Percentiles rank a stretch among this genome's conserved stretches.
Conservation (phyloP, 23 tunicate species). For the Halocynthia roretzi region DNA sequence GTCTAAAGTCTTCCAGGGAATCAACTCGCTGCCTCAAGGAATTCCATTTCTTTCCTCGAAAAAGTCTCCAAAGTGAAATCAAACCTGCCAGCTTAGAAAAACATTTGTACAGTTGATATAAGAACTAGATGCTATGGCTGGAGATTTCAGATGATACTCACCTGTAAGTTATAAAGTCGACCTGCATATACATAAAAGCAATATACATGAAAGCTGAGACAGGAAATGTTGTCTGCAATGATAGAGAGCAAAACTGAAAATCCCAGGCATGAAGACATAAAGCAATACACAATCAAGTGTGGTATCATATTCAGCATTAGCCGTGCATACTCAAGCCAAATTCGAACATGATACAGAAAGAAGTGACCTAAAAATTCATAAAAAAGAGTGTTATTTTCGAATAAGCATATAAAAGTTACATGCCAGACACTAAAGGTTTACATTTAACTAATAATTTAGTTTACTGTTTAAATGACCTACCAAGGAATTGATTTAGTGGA, state of each 20-base stretch:
- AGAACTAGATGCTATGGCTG: neutral
- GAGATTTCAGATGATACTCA: conserved; percentile 1
- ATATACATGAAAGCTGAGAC: conserved; percentile 65
- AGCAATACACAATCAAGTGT: neutral
- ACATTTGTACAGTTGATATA: neutral
- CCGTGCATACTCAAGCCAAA: conserved; percentile 76
- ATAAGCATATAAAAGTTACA: no score
- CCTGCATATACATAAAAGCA: conserved; percentile 92
- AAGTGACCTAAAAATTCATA: conserved; percentile 25
- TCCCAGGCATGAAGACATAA: conserved; percentile 51
- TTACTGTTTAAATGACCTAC: conserved; percentile 9
- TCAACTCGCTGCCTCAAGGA: conserved; percentile 77
- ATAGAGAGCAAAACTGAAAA: conserved; percentile 50
- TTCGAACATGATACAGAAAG: conserved; percentile 76
- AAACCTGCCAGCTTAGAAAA: conserved; percentile 50
- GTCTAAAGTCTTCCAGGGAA: conserved; percentile 40
- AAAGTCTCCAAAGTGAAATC: conserved; percentile 77
- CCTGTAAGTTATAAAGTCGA: conserved; percentile 76
- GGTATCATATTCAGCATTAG: conserved; percentile 31
- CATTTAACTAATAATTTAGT: no score
- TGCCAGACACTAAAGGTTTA: no score
- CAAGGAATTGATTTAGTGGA: conserved; percentile 80
- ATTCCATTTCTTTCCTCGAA: conserved; percentile 79
- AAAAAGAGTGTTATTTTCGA: no score
- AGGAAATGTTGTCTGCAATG: conserved; percentile 47